Base-by-base conservation (phyloP, 23 tunicate genomes). In the Clavelina lepadiformis region DNA sequence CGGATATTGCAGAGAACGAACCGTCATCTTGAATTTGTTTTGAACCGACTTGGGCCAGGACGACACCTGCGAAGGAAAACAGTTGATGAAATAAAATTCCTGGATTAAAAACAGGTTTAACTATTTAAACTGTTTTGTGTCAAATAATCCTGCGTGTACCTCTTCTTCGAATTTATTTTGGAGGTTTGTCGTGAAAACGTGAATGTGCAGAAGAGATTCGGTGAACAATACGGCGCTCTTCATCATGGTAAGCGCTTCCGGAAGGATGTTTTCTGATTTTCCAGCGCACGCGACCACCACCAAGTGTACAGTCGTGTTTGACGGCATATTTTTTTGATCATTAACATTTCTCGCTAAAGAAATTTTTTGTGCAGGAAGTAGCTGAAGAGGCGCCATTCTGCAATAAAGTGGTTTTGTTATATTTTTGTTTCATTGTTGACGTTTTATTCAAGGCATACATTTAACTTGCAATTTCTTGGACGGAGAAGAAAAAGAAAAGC, bases 271-370 rank as follows among this genome's bases (percentile, higher is more conserved):
- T 47, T 72, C 74, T 0, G 74, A 53, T 34, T 76, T 77, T 53
- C 98, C 98, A 55, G 61, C 38, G 76, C 98, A 93, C 2, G 98
- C 88, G 0, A 84, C 98, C 23, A 85, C 88, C 29, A 68, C 94
- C 5, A 93, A 61, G 31, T 85, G 94, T n/a, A 87, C 63, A n/a
- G n/a, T n/a, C n/a, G n/a, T n/a, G n/a, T 19, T 25, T 34, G 31
- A 49, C 74, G 5, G 2, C 26, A 15, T 54, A 18, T 18, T 15
- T 15, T 18, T 18, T 54, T n/a, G n/a, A 18, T 7, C 23, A 7
- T 18, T 20, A 21, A 28, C 65, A 28, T 5, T 35, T 22, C 35
- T 58, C 4, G 31, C 4, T 28, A 58, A 58, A 58, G 41, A 58
- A n/a, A n/a, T n/a, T n/a, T 4, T 51, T 5, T 3, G 25, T 23